Conservation (phyloP, 1,140 invertebrate genomes). For the Pseudomyrmex concolor region DNA sequence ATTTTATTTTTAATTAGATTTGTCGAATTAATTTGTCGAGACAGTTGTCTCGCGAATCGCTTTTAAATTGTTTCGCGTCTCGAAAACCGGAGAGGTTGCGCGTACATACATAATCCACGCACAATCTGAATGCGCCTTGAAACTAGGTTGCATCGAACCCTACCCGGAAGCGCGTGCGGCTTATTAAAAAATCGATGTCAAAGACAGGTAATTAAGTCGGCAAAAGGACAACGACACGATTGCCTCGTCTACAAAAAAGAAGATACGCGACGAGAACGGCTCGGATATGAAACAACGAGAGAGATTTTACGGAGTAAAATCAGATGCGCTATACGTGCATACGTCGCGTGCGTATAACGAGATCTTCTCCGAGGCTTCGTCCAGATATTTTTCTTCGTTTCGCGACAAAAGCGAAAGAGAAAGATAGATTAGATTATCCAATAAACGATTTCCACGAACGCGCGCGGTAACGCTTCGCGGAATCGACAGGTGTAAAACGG, state of each 20-base stretch:
- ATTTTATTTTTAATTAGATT: no score
- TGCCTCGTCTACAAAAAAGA: slow-evolving; percentile 36
- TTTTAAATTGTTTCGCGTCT: not conserved
- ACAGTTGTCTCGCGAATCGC: not conserved
- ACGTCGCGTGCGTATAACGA: slow-evolving; percentile 6
- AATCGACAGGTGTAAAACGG: slow-evolving; percentile 7
- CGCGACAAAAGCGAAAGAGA: not conserved
- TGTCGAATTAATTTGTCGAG: no score
- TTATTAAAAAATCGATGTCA: slow-evolving; percentile 55
- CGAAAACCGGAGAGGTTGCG: slow-evolving; percentile 26
- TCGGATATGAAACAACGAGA: no score
- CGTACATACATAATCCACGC: not conserved
- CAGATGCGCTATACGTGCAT: no score
- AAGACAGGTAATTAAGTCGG: slow-evolving; percentile 45
- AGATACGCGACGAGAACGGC: not conserved
- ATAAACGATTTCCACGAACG: slow-evolving; percentile 37
- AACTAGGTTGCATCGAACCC: slow-evolving; percentile 48
- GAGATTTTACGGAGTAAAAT: no score
- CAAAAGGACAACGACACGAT: not conserved
- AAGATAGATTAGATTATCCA: slow-evolving; percentile 44
- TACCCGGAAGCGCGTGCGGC: slow-evolving; percentile 31
- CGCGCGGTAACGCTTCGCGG: slow-evolving; percentile 9
- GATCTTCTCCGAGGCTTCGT: not conserved
- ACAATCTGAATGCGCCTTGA: slow-evolving; percentile 41
- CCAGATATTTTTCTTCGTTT: slow-evolving; percentile 46